These are phyloP conservation scores for Zapus hudsonius DNA, from an alignment of 2,113 vertebrate genomes.

Conservation along the genomic window DNA sequence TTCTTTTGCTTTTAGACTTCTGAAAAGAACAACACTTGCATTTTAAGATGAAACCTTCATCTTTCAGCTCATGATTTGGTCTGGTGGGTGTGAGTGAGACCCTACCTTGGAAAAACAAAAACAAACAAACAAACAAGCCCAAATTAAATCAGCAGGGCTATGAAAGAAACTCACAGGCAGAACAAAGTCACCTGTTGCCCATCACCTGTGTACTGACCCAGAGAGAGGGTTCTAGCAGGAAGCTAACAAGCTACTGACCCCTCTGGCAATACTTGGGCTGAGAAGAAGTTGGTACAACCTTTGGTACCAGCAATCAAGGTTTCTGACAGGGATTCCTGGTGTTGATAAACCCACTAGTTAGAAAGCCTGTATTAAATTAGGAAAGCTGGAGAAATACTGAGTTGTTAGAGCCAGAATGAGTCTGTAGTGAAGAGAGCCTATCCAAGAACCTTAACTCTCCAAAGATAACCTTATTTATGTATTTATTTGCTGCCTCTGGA, in stretches of 20 bases:
- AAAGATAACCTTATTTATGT: not conserved
- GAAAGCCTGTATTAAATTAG: not conserved
- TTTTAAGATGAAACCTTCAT: slow-evolving; percentile 60
- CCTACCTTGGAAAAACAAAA: too few species aligned
- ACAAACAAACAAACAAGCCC: too few species aligned
- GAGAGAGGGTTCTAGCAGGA: not conserved
- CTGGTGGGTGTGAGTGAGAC: too few species aligned
- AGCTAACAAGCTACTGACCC: not conserved
- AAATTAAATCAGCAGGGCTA: not conserved
- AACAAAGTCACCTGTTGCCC: not conserved
- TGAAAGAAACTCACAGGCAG: not conserved
- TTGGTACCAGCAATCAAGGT: not conserved
- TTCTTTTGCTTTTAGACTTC: slow-evolving; percentile 53
- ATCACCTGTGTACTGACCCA: fast-evolving
- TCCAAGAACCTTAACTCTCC: not conserved
- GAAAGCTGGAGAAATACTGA: not conserved
- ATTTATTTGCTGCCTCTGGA: not conserved
- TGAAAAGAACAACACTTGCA: slow-evolving; percentile 52
- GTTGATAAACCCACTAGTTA: not conserved
- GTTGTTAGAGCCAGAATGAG: not conserved
- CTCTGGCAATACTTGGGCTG: not conserved
- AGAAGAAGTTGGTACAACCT: not conserved
- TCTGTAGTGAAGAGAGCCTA: not conserved
- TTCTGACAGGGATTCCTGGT: not conserved
- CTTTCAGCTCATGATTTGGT: slow-evolving; percentile 45